A percentile compares a stretch with the other conserved stretches of the same genome.
Conservation (phyloP, 2,797 vertebrate species). For the Pangasius krempfi region DNA sequence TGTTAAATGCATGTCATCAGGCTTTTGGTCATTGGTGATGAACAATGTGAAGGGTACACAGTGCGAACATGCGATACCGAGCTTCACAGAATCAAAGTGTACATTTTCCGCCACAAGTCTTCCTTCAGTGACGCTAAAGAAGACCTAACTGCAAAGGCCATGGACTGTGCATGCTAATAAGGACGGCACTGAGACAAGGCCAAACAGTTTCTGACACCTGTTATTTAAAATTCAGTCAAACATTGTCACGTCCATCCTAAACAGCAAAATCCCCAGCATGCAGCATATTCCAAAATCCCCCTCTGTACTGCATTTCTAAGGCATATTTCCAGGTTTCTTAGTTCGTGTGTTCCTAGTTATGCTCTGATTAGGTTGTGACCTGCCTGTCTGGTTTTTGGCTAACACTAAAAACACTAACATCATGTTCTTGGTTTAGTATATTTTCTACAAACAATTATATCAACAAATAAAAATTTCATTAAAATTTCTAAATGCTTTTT, state of each 20-base stretch:
- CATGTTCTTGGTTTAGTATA: neutral
- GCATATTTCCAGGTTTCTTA: neutral
- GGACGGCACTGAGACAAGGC: neutral
- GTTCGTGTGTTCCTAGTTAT: neutral
- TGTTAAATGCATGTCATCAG: neutral
- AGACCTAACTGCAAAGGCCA: neutral
- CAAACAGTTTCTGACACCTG: constrained; percentile 25
- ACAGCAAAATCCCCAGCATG: neutral
- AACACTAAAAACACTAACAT: neutral
- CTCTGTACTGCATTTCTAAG: neutral
- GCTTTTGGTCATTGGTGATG: neutral
- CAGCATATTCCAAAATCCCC: too few relatives aligned
- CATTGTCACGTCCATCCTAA: neutral
- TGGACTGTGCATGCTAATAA: constrained; percentile 15
- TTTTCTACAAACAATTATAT: neutral
- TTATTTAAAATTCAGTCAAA: constrained; percentile 25
- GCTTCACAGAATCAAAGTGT: neutral
- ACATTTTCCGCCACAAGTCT: neutral
- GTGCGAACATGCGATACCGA: neutral
- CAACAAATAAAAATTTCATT: neutral
- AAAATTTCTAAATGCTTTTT: neutral
- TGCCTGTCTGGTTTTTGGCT: neutral
- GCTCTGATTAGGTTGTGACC: neutral
- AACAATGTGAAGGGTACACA: neutral
- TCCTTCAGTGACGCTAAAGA: neutral